Evolutionary conservation across 2,797 vertebrate genomes (phyloP).

Genomic region (Parauchenoglanis ngamensis): DNA sequence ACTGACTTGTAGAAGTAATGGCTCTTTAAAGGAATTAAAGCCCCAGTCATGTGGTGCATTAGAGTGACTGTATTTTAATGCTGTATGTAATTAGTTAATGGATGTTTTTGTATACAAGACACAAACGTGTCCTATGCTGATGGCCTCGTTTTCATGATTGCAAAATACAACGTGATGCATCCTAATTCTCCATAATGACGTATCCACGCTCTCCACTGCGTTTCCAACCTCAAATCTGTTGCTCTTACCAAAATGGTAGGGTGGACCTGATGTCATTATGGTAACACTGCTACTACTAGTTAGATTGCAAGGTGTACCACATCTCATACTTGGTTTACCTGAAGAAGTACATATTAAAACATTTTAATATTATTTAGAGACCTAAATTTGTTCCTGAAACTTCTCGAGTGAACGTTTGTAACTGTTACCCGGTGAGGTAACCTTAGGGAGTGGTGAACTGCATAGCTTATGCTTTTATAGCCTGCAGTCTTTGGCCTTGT

Average conservation of each 20-base stretch:
- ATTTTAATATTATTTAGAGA: neutral
- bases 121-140: neutral
- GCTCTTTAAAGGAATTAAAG: neutral
- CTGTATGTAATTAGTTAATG: neutral
- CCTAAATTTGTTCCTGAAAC: neutral
- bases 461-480: neutral
- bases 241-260: neutral
- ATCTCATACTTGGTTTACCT: neutral
- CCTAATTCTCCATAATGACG: neutral
- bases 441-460: neutral
- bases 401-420: neutral
- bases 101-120: neutral
- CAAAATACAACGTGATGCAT: neutral
- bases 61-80: neutral
- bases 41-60: neutral
- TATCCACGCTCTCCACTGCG: too few species aligned
- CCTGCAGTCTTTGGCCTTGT: neutral
- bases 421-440: neutral
- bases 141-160: neutral
- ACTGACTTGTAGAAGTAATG: neutral
- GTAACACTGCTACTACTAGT: neutral
- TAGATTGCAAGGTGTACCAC: rapidly evolving
- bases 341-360: neutral
- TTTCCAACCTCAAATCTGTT: neutral
- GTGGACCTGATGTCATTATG: neutral